A percentile compares a stretch with the other conserved stretches of the same genome.
Conservation (phyloP, 2,888 invertebrate species). For the Acrobasis consociella region DNA sequence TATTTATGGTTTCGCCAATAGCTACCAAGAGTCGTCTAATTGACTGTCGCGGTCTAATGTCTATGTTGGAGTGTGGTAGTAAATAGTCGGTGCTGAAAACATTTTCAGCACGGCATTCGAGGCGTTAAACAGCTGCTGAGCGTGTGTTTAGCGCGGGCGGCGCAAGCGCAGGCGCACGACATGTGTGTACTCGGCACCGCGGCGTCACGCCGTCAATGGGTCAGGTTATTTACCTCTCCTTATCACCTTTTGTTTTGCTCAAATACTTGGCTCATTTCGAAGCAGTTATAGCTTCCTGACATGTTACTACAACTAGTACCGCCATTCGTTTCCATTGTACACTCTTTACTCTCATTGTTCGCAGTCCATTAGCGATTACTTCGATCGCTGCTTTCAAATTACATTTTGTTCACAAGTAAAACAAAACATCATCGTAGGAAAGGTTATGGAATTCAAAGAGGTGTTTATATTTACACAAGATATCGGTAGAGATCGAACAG, state of each 20-base stretch:
- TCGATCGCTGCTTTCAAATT: slow-evolving; percentile 17
- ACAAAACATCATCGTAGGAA: slow-evolving; percentile 12
- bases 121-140: slow-evolving; percentile 68
- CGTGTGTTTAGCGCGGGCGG: slow-evolving; percentile 40
- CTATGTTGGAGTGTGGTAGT: slow-evolving; percentile 16
- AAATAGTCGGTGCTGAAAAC: slow-evolving; percentile 51
- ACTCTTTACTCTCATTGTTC: slow-evolving; percentile 22
- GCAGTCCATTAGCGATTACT: slow-evolving; percentile 26
- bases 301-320: slow-evolving; percentile 35
- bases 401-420: slow-evolving; percentile 22
- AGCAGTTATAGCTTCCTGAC: slow-evolving; percentile 53
- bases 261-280: slow-evolving; percentile 68
- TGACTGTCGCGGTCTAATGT: slow-evolving; percentile 1
- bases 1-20: slow-evolving; percentile 12
- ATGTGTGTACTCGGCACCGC: slow-evolving; percentile 31
- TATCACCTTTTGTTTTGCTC: slow-evolving; percentile 82
- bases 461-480: slow-evolving; percentile 69
- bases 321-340: slow-evolving; percentile 27
- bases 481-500: slow-evolving; percentile 66
- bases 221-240: slow-evolving; percentile 81
- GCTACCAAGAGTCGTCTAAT: background rate
- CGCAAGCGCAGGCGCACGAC: slow-evolving; percentile 38
- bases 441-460: slow-evolving; percentile 34
- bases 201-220: slow-evolving; percentile 74
- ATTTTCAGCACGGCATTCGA: slow-evolving; percentile 62